These are phyloP conservation scores for Stenopsyche tienmushanensis DNA, from an alignment of 1,140 invertebrate species.

Conservation along the genomic window DNA sequence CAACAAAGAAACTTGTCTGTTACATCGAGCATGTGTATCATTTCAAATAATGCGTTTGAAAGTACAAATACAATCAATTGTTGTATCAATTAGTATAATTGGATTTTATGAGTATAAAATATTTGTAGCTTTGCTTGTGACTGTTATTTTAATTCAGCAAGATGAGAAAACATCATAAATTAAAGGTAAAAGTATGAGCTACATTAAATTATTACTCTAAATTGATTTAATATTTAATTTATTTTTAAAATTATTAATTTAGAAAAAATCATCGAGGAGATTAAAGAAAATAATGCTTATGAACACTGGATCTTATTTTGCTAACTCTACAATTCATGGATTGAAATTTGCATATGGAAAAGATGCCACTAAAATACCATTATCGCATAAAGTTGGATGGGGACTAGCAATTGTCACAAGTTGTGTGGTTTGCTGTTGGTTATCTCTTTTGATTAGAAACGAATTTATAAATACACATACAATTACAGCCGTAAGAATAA, in stretches of 20 bases:
- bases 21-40: no score
- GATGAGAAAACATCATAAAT: not conserved
- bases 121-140: no score
- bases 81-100: no score
- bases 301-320: not conserved
- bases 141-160: not conserved
- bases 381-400: not conserved
- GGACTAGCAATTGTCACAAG: not conserved
- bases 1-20: no score
- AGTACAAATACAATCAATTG: no score
- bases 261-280: no score
- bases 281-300: not conserved
- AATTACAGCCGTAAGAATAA: not conserved
- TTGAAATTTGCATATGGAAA: not conserved
- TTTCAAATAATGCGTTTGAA: no score
- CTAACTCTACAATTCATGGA: not conserved
- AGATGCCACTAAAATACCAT: not conserved
- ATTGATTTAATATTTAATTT: not conserved
- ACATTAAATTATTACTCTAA: no score
- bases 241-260: not conserved
- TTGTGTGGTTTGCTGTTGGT: slow-evolving; percentile 1
- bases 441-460: not conserved
- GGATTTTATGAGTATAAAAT: no score
- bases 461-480: slow-evolving; percentile 4
- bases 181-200: no score